Evolutionary conservation across 2,113 vertebrate genomes (phyloP), one percentile per base, ranked within the genome.

Genomic region (Tor tambroides): DNA sequence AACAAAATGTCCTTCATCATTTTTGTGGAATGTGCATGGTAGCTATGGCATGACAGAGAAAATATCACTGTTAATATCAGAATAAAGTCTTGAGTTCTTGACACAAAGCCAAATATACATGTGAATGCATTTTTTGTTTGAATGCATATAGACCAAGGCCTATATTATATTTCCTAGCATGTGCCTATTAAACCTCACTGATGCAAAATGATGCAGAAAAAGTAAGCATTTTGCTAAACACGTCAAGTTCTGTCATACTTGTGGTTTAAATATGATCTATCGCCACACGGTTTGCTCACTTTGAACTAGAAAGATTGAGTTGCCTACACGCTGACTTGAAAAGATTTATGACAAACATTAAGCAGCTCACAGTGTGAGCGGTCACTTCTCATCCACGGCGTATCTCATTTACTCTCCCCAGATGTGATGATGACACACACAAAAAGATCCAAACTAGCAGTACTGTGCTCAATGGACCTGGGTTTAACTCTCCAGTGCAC

Each of bases 311-410:
- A 38, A 69, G 59, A 83, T 72, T 74, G 63, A 56, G 77, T 46
- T 76, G 69, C 75, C 83, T 71, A 71, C 38, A 82, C 56, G 38
- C 83, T 81, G 61, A 54, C 82, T 89, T 17, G 12, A 75, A 32
- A 81, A 82, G 78, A 89, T 82, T 87, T 87, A 87, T 87, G 71
- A 43, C 14, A 32, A 71, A 56, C 79, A 89, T 87, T 76, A 77
- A 85, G 30, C 61, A 49, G 78, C 32, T 26, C 69, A 11, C 67
- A 46, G 77, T 71, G 67, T n/a, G 82, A 89, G 74, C n/a, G 43
- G 77, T 23, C 76, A 46, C 69, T 49, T 77, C 85, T 81, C 61
- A 79, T 89, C 59, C 30, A 38, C 56, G 51, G 54, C 69, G 80
- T 35, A 38, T 83, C 71, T 83, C 43, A 14, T n/a, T 80, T 43